A percentile compares a stretch with the other conserved stretches of the same genome.
phyloP scores from a whole-genome alignment of 2,113 vertebrate genomes.

The Sminthopsis crassicaudata region DNA sequence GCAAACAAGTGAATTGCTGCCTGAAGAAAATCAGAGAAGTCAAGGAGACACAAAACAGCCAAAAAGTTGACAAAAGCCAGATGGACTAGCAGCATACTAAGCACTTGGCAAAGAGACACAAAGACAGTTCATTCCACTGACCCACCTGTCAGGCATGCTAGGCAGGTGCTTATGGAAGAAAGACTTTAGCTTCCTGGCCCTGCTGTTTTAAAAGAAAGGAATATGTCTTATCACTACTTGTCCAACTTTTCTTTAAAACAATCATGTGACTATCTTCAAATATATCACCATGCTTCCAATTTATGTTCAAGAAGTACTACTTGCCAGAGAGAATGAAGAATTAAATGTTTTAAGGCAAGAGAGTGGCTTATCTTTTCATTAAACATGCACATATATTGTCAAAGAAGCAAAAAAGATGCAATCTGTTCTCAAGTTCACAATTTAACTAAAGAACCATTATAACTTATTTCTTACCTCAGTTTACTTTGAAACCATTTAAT shows the following conservation, averaged over 20 bases:
- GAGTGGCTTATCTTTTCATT: background rate
- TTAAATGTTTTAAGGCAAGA: background rate
- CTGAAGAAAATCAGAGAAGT: conserved; percentile 31
- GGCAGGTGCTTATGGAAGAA: conserved; percentile 61
- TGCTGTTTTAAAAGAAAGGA: conserved; percentile 52
- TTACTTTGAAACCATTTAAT: conserved; percentile 34
- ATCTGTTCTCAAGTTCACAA: background rate
- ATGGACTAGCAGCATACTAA: conserved; percentile 61
- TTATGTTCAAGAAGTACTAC: background rate
- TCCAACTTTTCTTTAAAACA: background rate
- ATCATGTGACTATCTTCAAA: background rate
- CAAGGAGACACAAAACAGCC: conserved; percentile 52
- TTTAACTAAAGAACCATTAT: background rate
- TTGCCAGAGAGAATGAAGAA: background rate
- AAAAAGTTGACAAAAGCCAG: conserved; percentile 50
- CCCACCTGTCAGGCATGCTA: conserved; percentile 69
- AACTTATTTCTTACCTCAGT: background rate
- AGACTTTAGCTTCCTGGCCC: conserved; percentile 22
- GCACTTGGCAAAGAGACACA: conserved; percentile 35
- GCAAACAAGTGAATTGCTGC: conserved; percentile 56
- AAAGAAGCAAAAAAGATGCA: background rate
- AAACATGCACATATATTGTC: background rate
- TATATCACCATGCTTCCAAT: background rate
- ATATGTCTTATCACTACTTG: background rate
- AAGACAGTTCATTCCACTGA: conserved; percentile 58